These are phyloP conservation scores for Mesocentrotus franciscanus DNA, from an alignment of 53 echinoderm and acorn worm species.

Conservation along the genomic window DNA sequence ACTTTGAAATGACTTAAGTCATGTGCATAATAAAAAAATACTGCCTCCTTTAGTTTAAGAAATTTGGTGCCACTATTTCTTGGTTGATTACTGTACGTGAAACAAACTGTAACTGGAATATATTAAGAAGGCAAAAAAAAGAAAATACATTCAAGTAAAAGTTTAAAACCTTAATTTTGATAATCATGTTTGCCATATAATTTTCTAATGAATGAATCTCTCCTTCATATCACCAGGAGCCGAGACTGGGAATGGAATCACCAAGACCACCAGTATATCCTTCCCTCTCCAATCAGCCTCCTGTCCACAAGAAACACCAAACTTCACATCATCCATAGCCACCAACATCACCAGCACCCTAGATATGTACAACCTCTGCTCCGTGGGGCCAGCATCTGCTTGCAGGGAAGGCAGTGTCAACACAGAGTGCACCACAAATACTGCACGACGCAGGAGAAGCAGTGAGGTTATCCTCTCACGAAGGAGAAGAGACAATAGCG, in stretches of 20 bases:
- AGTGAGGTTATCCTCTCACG: background rate
- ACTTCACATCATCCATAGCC: background rate
- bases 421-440: background rate
- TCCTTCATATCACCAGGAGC: slow-evolving; percentile 20
- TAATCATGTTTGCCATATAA: too few relatives aligned
- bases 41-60: too few relatives aligned
- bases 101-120: too few relatives aligned
- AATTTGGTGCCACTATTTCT: too few relatives aligned
- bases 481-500: background rate
- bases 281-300: background rate
- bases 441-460: slow-evolving; percentile 18
- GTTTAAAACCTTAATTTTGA: too few relatives aligned
- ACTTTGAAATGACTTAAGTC: too few relatives aligned
- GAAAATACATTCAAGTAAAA: too few relatives aligned
- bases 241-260: slow-evolving; percentile 22
- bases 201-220: background rate
- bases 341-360: slow-evolving; percentile 56
- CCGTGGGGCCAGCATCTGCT: slow-evolving; percentile 18
- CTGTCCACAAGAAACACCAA: slow-evolving; percentile 19
- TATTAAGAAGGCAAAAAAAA: too few relatives aligned
- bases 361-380: slow-evolving; percentile 4
- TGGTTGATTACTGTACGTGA: too few relatives aligned
- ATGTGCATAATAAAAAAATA: too few relatives aligned
- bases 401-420: slow-evolving; percentile 22
- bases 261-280: slow-evolving; percentile 15